Base-by-base conservation (phyloP, 2,888 invertebrate species). In the Aleiodes leptofemur region DNA sequence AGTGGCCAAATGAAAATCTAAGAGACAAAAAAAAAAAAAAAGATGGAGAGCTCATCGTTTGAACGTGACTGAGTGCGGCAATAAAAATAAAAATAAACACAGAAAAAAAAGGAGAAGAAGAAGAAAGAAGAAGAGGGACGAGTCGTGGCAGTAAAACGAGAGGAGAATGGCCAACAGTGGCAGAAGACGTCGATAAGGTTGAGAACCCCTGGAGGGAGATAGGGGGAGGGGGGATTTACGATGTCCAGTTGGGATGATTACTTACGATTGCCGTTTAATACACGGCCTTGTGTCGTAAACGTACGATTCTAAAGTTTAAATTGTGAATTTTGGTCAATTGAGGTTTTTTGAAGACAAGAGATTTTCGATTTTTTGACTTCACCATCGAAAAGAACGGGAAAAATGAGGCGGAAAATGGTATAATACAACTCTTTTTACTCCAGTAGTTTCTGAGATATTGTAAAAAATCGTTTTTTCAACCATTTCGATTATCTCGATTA, bases 211-310 rank as follows among this genome's bases (percentile, higher is more conserved):
- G 43, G 11, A 23, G 23, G 23, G 23, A 23, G 23, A 2, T n/a
- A 23, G 23, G 23, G 23, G 23, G 23, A 3, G 38, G 0, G 80
- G 78, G 83, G 82, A 89, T 89, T 88, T 89, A 89, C 85, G 88
- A 88, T 86, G 85, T 82, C 80, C 82, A 85, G 80, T 82, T 68
- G 84, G 86, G 86, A 88, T 88, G 88, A 89, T 88, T 87, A 87
- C 85, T 85, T 83, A 85, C 86, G 88, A 89, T 88, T 87, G 86
- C 81, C 85, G 84, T 85, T 84, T 86, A 86, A 86, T 83, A 86
- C 87, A 86, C 87, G 88, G 86, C 89, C 89, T 89, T 89, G 88
- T 84, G 85, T 88, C 89, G 86, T 89, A 88, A 88, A 88, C 82
- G 72, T 72, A 75, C 75, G 43, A 68, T 23, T 48, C 48, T 23